Conservation (phyloP, 1,140 invertebrate genomes). For the Diprion similis region DNA sequence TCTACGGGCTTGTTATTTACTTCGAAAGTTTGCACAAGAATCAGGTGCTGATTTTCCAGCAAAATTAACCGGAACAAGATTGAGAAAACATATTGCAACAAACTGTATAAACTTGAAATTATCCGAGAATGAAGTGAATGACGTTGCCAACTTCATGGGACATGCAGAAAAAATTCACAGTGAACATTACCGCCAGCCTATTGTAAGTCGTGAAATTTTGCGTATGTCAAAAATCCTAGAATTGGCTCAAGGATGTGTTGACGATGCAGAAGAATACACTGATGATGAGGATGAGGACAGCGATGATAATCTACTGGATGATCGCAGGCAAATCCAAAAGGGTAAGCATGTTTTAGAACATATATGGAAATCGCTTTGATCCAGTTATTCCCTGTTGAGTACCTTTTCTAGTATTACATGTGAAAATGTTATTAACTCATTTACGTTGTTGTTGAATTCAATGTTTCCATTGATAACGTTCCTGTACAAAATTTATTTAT, state of each 20-base stretch:
- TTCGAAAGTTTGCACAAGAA: conserved; percentile 6
- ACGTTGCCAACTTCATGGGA: conserved; percentile 37
- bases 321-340: background rate
- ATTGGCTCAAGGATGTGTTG: background rate
- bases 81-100: conserved; percentile 37
- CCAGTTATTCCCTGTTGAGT: background rate
- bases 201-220: conserved; percentile 4
- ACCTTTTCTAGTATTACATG: too few species aligned
- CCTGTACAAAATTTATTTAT: background rate
- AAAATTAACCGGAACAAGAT: conserved; percentile 26
- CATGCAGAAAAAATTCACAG: conserved; percentile 37
- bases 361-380: background rate
- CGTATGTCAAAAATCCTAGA: background rate
- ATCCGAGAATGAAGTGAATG: conserved; percentile 27
- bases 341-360: background rate
- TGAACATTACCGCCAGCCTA: conserved; percentile 29
- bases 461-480: background rate
- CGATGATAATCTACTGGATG: background rate
- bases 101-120: conserved; percentile 30
- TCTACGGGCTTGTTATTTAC: background rate
- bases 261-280: background rate
- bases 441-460: background rate
- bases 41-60: conserved; percentile 21
- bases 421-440: too few species aligned
- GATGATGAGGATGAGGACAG: background rate